These are phyloP conservation scores for Hoplostethus mediterraneus DNA, from an alignment of 2,797 vertebrate genomes.

Conservation along the genomic window DNA sequence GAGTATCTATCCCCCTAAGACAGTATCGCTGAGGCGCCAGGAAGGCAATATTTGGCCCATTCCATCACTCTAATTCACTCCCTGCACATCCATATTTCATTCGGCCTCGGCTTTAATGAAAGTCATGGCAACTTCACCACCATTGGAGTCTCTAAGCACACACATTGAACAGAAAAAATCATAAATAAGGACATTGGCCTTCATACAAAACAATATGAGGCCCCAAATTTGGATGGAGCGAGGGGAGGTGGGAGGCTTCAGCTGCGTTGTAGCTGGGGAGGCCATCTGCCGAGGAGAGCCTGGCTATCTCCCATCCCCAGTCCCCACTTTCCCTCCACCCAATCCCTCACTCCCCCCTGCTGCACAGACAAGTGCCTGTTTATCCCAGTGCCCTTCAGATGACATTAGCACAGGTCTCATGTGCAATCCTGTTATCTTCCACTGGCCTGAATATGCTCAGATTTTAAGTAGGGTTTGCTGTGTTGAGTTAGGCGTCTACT, in stretches of 20 bases:
- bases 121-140: conserved; percentile 85
- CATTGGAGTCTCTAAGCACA: conserved; percentile 78
- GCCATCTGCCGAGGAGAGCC: conserved; percentile 72
- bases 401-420: conserved; percentile 80
- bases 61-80: conserved; percentile 88
- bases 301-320: conserved; percentile 75
- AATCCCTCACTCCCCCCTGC: conserved; percentile 40
- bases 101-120: conserved; percentile 84
- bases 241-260: conserved; percentile 34
- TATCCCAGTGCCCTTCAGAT: conserved; percentile 85
- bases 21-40: conserved; percentile 81
- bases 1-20: conserved; percentile 80
- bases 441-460: conserved; percentile 79
- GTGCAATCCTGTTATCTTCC: conserved; percentile 80
- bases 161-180: conserved; percentile 72
- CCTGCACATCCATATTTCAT: conserved; percentile 88
- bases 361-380: conserved; percentile 80
- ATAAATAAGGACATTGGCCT: conserved; percentile 86
- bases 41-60: conserved; percentile 83
- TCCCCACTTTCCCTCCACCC: conserved; percentile 59
- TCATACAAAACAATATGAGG: conserved; percentile 79
- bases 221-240: conserved; percentile 56
- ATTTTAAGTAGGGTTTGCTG: conserved; percentile 80
- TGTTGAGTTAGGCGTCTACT: conserved; percentile 64
- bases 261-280: conserved; percentile 59